Base-by-base conservation (phyloP, 2,797 vertebrate species). In the Heliangelus exortis region DNA sequence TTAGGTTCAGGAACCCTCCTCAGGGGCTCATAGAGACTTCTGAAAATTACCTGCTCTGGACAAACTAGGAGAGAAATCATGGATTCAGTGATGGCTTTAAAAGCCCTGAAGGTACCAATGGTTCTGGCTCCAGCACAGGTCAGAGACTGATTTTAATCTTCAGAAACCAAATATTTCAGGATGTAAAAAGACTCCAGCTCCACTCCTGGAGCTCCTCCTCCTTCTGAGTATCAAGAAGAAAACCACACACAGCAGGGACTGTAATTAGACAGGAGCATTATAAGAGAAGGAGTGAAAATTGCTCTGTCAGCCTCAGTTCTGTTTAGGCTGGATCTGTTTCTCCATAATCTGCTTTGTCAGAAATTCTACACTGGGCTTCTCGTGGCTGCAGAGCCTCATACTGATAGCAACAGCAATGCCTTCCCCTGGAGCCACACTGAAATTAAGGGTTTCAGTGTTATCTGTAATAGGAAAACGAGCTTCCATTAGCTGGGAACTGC, bases 271-370 rank as follows among this genome's bases (percentile, higher is more conserved):
- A 66, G 67, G 50, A 74, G 20, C 17, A 22, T 87, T 41, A 48
- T 15, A 31, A 78, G 78, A 48, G 74, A 89, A 85, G 62, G 59
- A 84, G 50, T 45, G 41, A 23, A 83, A 93, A 79, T 78, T 87
- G 67, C 83, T 68, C 83, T 92, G 92, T 91, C 93, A 95, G 45
- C 77, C 66, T 79, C 58, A 36, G 78, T 69, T 91, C 50, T 92
- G 47, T 73, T 92, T 63, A 43, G 78, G 68, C 48, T 87, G 86
- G 29, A 31, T 69, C 28, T 61, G 5, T 74, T 57, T 36, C 61
- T 36, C 31, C 48, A 23, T 48, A 41, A 88, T 43, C 63, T 92
- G 78, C 79, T 94, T 59, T 73, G 63, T 92, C 91, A 91, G 89
- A 94, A 92, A 81, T 57, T 57, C 76, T 84, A 68, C 74, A 6